Conservation (phyloP, 2,797 vertebrate species). For the Myotis daubentonii region DNA sequence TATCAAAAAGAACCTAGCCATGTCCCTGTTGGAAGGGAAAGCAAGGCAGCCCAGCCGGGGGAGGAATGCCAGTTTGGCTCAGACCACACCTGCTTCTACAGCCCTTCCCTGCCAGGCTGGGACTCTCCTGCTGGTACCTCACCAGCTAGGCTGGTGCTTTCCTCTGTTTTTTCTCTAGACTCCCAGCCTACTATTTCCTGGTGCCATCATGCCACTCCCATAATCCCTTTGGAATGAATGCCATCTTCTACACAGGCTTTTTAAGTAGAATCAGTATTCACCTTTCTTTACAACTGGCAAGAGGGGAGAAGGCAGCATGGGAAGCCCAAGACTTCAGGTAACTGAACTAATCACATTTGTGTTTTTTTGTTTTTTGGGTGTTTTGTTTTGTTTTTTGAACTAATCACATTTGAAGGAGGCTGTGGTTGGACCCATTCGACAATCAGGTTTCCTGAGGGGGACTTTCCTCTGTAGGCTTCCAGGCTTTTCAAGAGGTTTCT, state of each 20-base stretch:
- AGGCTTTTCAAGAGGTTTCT: constrained; percentile 44
- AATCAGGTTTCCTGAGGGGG: constrained; percentile 46
- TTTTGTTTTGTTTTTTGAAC: no score
- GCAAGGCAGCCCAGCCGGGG: not conserved
- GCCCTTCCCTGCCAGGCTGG: not conserved
- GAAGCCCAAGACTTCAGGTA: constrained; percentile 5
- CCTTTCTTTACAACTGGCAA: constrained; percentile 24
- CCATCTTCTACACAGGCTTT: constrained; percentile 30
- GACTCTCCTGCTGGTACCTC: constrained; percentile 38
- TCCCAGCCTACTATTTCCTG: not conserved
- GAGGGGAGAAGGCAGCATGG: not conserved
- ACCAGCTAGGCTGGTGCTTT: constrained; percentile 39
- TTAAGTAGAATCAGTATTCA: not conserved
- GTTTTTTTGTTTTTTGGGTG: no score
- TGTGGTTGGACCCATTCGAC: not conserved
- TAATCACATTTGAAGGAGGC: not conserved
- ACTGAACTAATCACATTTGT: not conserved
- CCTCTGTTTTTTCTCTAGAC: constrained; percentile 22
- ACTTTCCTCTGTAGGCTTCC: constrained; percentile 27
- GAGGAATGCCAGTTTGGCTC: not conserved
- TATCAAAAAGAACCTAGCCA: not conserved
- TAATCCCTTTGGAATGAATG: constrained; percentile 48
- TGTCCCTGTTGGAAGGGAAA: not conserved
- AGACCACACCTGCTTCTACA: not conserved
- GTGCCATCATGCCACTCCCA: not conserved